Evolutionary conservation across 2,888 invertebrate genomes (phyloP).

Genomic region (Volucella bombylans): DNA sequence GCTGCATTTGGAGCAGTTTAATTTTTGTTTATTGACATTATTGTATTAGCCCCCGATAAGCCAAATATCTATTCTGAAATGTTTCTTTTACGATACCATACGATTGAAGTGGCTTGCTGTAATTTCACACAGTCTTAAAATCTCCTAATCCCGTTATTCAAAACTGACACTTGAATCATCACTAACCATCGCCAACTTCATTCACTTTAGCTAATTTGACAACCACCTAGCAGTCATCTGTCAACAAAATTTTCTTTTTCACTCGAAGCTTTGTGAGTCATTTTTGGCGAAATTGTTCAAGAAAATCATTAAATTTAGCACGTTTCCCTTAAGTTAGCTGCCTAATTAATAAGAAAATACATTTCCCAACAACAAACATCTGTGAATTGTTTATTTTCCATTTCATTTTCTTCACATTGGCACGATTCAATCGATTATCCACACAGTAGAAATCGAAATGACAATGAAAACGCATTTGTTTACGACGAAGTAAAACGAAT

Average conservation of each 20-base stretch:
- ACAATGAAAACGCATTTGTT: slow-evolving; percentile 55
- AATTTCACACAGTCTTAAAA: no score
- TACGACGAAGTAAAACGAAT: slow-evolving; percentile 40
- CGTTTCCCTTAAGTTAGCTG: neutral
- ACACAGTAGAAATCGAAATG: neutral
- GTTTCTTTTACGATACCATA: no score
- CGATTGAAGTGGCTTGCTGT: no score
- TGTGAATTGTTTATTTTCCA: neutral
- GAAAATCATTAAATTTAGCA: neutral
- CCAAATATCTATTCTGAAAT: no score
- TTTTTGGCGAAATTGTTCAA: slow-evolving; percentile 7
- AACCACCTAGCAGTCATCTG: slow-evolving; percentile 8
- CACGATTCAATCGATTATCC: slow-evolving; percentile 44
- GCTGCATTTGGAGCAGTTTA: no score
- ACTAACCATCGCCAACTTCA: slow-evolving; percentile 27
- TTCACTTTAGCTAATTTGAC: slow-evolving; percentile 10
- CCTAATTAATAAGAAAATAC: neutral
- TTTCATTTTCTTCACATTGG: neutral
- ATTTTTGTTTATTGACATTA: no score
- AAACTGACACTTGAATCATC: neutral
- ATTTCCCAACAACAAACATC: neutral
- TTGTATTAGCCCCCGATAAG: no score
- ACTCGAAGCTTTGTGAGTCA: slow-evolving; percentile 53
- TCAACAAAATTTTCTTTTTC: slow-evolving; percentile 28
- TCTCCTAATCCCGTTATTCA: no score